Evolutionary conservation across 2,797 vertebrate species (phyloP).

Genomic region (Ctenosaura bakeri): DNA sequence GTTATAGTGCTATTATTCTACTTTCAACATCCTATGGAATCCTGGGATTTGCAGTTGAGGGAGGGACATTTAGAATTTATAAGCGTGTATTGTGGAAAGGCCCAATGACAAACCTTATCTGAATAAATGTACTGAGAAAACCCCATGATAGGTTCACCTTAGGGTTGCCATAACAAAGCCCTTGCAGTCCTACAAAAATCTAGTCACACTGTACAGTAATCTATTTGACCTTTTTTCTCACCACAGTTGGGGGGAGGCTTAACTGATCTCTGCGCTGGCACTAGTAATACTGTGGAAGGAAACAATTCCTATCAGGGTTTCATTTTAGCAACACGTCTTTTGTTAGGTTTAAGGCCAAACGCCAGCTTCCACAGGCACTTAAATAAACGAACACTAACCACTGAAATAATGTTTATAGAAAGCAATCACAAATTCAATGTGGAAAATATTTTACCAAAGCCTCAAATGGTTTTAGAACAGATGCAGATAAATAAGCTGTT

Average conservation of each 20-base stretch:
- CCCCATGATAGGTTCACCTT: too few relatives aligned
- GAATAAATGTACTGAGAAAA: too few relatives aligned
- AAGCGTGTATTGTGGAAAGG: too few relatives aligned
- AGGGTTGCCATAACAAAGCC: too few relatives aligned
- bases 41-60: too few relatives aligned
- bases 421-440: conserved; percentile 12
- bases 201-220: neutral
- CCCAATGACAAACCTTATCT: too few relatives aligned
- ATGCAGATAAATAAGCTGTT: neutral
- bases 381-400: conserved; percentile 35
- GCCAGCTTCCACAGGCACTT: conserved; percentile 8
- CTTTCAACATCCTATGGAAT: too few relatives aligned
- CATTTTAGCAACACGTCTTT: conserved; percentile 19
- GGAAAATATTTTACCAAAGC: conserved; percentile 47
- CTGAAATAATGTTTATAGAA: conserved; percentile 33
- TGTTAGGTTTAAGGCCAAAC: conserved; percentile 21
- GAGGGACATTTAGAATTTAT: too few relatives aligned
- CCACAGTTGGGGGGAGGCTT: neutral
- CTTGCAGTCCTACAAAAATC: neutral
- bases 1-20: too few relatives aligned
- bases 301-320: neutral
- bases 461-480: conserved; percentile 13
- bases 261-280: neutral
- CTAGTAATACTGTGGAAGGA: neutral
- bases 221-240: neutral